Evolutionary conservation across 2,888 invertebrate genomes (phyloP).

Genomic region (Athrips mouffetella): DNA sequence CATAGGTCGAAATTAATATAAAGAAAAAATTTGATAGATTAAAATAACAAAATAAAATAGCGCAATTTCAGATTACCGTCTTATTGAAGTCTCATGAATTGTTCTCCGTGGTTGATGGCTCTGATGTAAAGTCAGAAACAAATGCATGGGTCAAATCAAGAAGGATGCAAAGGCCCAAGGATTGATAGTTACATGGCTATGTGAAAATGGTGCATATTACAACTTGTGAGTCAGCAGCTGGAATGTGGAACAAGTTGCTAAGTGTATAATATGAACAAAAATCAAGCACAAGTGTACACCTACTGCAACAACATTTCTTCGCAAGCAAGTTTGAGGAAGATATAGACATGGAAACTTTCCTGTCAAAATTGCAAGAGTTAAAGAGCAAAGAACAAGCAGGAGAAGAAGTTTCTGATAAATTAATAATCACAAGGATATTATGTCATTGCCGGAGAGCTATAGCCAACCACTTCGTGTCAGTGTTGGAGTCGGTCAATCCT

Average conservation of each 20-base stretch:
- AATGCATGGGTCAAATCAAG: slow-evolving; percentile 9
- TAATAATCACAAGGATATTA: slow-evolving; percentile 37
- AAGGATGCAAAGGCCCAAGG: slow-evolving; percentile 21
- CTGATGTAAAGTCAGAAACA: neutral
- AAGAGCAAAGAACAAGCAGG: neutral
- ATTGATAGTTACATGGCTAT: slow-evolving; percentile 18
- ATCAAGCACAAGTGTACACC: slow-evolving; percentile 15
- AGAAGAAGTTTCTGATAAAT: slow-evolving; percentile 19
- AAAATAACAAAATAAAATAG: too few relatives aligned
- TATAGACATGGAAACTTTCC: neutral
- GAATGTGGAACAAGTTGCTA: slow-evolving; percentile 26
- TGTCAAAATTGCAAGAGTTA: slow-evolving; percentile 1
- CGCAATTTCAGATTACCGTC: neutral
- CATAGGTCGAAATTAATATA: too few relatives aligned
- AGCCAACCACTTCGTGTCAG: slow-evolving; percentile 43
- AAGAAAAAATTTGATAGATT: too few relatives aligned
- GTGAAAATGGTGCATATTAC: slow-evolving; percentile 19
- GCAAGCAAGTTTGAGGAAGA: neutral
- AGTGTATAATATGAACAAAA: slow-evolving; percentile 34
- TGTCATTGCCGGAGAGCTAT: slow-evolving; percentile 35
- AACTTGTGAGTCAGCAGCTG: slow-evolving; percentile 18
- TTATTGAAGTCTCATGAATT: neutral
- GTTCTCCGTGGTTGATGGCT: neutral
- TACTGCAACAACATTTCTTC: slow-evolving; percentile 4
- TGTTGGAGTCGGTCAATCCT: slow-evolving; percentile 28